phyloP scores from a whole-genome alignment of 2,797 vertebrate species.

The Cheirogaleus major region DNA sequence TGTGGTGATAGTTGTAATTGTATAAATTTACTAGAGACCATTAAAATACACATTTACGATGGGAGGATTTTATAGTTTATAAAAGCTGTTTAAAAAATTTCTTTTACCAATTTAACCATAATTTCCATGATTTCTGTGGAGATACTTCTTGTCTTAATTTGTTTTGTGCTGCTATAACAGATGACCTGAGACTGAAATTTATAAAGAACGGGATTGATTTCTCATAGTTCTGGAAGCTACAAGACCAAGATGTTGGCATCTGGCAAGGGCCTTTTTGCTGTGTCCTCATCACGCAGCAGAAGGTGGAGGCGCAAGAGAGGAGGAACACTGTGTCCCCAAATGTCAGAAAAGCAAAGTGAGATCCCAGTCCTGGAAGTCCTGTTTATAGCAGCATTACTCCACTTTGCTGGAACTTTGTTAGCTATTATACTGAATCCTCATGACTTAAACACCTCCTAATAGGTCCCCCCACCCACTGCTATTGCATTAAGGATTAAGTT shows the following conservation, averaged over 20 bases:
- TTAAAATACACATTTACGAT: background rate
- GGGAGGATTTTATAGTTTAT: background rate
- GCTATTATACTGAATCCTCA: background rate
- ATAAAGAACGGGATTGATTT: background rate
- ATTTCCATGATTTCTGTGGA: background rate
- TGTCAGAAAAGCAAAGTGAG: background rate
- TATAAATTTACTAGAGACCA: background rate
- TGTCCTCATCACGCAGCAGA: background rate
- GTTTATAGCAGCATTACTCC: background rate
- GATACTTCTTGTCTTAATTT: background rate
- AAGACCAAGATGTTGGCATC: background rate
- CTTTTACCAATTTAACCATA: background rate
- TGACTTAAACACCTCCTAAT: background rate
- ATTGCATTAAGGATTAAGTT: background rate
- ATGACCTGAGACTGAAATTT: background rate
- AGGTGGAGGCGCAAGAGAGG: background rate
- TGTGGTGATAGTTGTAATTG: background rate
- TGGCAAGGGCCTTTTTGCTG: background rate
- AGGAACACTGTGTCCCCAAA: background rate
- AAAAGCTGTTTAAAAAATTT: background rate
- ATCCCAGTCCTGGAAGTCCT: background rate
- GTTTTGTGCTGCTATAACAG: background rate
- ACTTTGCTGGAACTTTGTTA: background rate
- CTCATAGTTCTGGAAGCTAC: background rate
- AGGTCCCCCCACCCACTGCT: background rate